Base-by-base conservation (phyloP, 2,113 vertebrate genomes). In the Hiodon tergisus region DNA sequence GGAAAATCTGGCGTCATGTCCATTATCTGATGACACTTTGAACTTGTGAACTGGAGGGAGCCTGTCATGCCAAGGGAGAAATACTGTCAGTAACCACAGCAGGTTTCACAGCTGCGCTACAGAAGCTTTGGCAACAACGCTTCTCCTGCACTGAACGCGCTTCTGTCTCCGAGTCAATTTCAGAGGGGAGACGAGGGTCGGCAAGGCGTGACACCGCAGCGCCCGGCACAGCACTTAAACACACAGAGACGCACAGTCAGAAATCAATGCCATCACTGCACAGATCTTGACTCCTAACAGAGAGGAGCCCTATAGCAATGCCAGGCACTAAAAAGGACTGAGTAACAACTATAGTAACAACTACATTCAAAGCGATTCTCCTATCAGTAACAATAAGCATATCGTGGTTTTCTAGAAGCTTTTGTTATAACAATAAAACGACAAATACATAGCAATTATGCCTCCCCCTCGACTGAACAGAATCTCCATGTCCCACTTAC, bases 151-250 rank as follows among this genome's bases (percentile, higher is more conserved):
- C 13, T 66, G 48, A 66, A 13, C 46, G 31, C 63, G 48, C 48
- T 48, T 66, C 46, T 47, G 3, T 48, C 5, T 31, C 31, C 31
- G 31, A 31, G 31, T 55, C 54, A 58, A 16, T 71, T 47, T 14
- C 13, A 52, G 50, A 31, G 72, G 17, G 31, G 57, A 66, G 4
- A 11, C 4, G 13, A 67, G 6, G 61, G 61, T 4, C 6, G 16
- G 61, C 4, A 14, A 67, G 48, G 67, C 68, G 13, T 69, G 69
- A 67, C 61, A 72, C 54, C 77, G 61, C 48, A 6, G 9, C 61
- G 58, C 51, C 78, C 72, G 63, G 79, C 70, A 81, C 13, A 82
- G 9, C 73, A 74, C 67, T 78, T 75, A 9, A 66, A 16, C 2
- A 71, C n/a, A 66, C 52, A 54, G 62, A 74, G 59, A 77, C 50